Percentiles rank a stretch among this genome's conserved stretches.
phyloP scores from a whole-genome alignment of 2,113 vertebrate genomes.

The Barnardius zonarius region DNA sequence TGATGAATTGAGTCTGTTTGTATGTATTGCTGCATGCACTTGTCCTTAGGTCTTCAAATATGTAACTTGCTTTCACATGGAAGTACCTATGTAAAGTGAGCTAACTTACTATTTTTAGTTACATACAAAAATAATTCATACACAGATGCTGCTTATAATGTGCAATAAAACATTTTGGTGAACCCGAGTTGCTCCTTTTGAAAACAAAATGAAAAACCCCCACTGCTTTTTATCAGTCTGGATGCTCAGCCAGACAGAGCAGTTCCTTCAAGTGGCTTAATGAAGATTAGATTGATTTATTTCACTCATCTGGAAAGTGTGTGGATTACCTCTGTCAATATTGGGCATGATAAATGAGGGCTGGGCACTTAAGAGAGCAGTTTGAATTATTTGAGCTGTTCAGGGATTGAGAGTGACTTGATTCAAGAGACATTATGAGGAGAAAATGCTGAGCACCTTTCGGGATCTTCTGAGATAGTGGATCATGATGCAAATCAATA shows the following conservation, averaged over 20 bases:
- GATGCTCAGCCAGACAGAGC: neutral
- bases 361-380: slow-evolving; percentile 15
- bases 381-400: neutral
- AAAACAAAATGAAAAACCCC: neutral
- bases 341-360: slow-evolving; percentile 24
- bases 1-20: neutral
- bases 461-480: neutral
- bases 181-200: neutral
- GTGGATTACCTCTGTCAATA: slow-evolving; percentile 56
- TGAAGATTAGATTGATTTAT: slow-evolving; percentile 51
- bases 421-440: neutral
- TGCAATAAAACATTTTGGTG: neutral
- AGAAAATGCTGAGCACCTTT: neutral
- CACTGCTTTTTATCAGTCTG: neutral
- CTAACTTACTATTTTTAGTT: neutral
- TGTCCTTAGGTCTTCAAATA: neutral
- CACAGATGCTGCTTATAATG: neutral
- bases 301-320: slow-evolving; percentile 30
- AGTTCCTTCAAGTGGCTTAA: slow-evolving; percentile 23
- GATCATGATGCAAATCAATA: neutral
- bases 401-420: neutral
- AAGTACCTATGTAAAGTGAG: neutral
- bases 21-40: neutral
- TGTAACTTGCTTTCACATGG: neutral
- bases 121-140: neutral